phyloP scores from a whole-genome alignment of 1,140 invertebrate genomes.

The Planococcus citri region DNA sequence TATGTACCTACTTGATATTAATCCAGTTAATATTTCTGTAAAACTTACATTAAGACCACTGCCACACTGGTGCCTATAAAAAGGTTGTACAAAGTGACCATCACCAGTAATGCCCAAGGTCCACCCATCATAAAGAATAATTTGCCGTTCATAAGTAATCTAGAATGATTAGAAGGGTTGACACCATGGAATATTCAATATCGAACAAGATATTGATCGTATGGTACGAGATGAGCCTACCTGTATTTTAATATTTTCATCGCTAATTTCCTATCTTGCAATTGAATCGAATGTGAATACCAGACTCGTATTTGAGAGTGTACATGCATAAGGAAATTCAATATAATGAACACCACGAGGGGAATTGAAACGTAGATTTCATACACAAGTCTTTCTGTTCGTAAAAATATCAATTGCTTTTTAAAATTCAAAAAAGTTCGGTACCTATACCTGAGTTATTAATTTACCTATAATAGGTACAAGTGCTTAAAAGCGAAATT shows the following conservation, averaged over 20 bases:
- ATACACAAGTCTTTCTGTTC: too few species aligned
- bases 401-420: too few species aligned
- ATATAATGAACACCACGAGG: not conserved
- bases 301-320: not conserved
- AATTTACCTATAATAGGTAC: too few species aligned
- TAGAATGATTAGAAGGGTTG: not conserved
- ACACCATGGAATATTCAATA: too few species aligned
- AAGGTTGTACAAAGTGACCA: not conserved
- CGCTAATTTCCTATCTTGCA: not conserved
- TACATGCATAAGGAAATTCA: not conserved
- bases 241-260: not conserved
- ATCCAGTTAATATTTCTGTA: too few species aligned
- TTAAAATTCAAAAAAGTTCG: too few species aligned
- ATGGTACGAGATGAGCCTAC: not conserved
- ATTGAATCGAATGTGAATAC: not conserved
- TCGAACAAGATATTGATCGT: not conserved
- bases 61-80: too few species aligned
- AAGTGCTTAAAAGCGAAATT: too few species aligned
- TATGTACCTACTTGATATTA: too few species aligned
- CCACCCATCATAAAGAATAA: not conserved
- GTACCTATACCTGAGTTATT: too few species aligned
- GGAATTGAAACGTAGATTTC: not conserved
- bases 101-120: not conserved
- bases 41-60: too few species aligned
- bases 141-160: not conserved